Percentiles rank a stretch among this genome's conserved stretches.
Conservation (phyloP, 2,113 vertebrate genomes). For the Amphilophus citrinellus region DNA sequence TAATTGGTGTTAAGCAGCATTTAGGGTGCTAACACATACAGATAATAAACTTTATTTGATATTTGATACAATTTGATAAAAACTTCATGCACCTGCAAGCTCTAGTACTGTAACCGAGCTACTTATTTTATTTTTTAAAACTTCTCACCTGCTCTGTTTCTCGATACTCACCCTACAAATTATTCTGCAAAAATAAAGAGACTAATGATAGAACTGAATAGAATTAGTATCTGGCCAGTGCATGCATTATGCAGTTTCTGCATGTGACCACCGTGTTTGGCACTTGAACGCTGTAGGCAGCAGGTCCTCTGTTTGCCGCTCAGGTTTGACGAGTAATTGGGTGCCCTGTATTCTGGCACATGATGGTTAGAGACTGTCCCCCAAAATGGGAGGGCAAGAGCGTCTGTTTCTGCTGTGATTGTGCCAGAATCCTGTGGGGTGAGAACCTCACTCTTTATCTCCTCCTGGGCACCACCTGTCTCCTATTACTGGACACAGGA, state of each 20-base stretch:
- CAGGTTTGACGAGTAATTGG: conserved; percentile 63
- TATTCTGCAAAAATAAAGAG: neutral
- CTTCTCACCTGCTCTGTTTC: neutral
- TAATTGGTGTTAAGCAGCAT: neutral
- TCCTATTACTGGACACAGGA: conserved; percentile 65
- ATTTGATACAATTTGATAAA: neutral
- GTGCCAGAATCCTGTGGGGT: conserved; percentile 71
- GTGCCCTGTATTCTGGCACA: conserved; percentile 62
- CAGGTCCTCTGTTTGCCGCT: conserved; percentile 25
- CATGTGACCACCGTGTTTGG: conserved; percentile 31
- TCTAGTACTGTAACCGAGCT: neutral
- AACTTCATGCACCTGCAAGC: neutral
- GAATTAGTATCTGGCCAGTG: neutral
- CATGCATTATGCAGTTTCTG: neutral
- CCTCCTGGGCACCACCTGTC: conserved; percentile 78
- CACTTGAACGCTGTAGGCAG: conserved; percentile 18
- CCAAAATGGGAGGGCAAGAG: conserved; percentile 47
- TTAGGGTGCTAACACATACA: neutral
- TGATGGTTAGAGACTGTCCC: conserved; percentile 44
- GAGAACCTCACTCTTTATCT: conserved; percentile 72
- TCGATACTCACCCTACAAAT: neutral
- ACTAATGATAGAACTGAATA: neutral
- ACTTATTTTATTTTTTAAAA: neutral
- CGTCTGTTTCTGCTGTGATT: conserved; percentile 54
- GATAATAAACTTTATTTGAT: neutral